These are phyloP conservation scores for Chelidonichthys spinosus DNA, from an alignment of 2,797 vertebrate species.

Conservation along the genomic window DNA sequence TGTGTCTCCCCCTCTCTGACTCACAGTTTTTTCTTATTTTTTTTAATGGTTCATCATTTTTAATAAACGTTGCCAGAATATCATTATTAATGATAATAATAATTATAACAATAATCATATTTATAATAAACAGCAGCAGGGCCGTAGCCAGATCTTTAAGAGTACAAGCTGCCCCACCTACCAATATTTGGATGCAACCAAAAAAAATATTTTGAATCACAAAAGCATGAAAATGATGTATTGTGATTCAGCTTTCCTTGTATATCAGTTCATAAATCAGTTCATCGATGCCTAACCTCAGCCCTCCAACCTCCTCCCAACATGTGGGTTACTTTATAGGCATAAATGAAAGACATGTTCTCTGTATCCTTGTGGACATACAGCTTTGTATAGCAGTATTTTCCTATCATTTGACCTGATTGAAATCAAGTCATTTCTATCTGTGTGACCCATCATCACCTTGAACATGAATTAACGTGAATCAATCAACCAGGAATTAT, in stretches of 20 bases:
- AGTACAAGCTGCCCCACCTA: no score
- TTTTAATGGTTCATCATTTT: no score
- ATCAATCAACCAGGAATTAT: not conserved
- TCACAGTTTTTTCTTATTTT: not conserved
- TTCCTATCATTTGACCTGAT: not conserved
- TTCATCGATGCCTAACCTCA: not conserved
- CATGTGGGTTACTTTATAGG: no score
- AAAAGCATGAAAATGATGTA: no score
- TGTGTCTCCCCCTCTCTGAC: not conserved
- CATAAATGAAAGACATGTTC: no score
- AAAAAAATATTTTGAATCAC: not conserved
- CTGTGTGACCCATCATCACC: not conserved
- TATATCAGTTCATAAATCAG: not conserved
- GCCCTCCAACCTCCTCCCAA: no score
- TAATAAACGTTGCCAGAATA: not conserved
- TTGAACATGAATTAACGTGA: not conserved
- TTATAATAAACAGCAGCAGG: not conserved
- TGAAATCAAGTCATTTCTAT: not conserved
- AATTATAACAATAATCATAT: not conserved
- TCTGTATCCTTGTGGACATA: not conserved
- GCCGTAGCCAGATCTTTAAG: not conserved
- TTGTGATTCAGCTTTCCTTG: not conserved
- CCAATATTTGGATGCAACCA: no score
- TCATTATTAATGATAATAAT: not conserved
- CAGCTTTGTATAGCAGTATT: not conserved